Evolutionary conservation across 2,888 invertebrate species (phyloP), one percentile per base, ranked within the genome.

Genomic region (Neocrepidodera transversa): DNA sequence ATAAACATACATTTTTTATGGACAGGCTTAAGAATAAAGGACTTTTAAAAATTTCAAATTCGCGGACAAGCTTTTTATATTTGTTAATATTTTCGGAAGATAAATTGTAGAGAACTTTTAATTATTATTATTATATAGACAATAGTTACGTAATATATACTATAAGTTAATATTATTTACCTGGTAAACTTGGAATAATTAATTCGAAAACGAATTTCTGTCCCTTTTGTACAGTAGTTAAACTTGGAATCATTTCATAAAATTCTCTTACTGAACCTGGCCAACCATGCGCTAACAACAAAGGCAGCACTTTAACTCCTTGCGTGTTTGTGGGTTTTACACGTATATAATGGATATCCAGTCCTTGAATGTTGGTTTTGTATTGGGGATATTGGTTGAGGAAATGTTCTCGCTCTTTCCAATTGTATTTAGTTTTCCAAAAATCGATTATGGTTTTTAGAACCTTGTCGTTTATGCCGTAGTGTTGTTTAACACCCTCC

Each of bases 251-350:
- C 0, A 91, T 78, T 54, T 87, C 87, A 71, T 90, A 89, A 78
- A 93, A 94, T 79, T 95, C 95, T n/a, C 88, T 82, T 1, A 93
- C 84, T 0, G 91, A 92, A 0, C 94, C 93, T 0, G 95, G 94
- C 95, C 95, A 95, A 32, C 95, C 95, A 75, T 96, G 95, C 11
- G 91, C 78, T 45, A 95, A 68, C 2, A 92, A 77, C 0, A 93
- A 71, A 0, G 92, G 91, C 0, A 88, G 66, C 0, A 86, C 82
- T 68, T 83, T 82, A 66, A 43, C 62, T n/a, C 68, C 67, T 49
- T 66, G 51, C 1, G 68, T 60, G 73, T 66, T 50, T 49, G 65
- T 75, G 8, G 87, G 86, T 77, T 87, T 88, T 0, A 84, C 83
- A 50, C 74, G 76, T 11, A 76, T 63, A 57, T 64, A 76, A 67